These are phyloP conservation scores for Prionailurus bengalensis DNA, from an alignment of 2,113 vertebrate genomes.

Conservation along the genomic window DNA sequence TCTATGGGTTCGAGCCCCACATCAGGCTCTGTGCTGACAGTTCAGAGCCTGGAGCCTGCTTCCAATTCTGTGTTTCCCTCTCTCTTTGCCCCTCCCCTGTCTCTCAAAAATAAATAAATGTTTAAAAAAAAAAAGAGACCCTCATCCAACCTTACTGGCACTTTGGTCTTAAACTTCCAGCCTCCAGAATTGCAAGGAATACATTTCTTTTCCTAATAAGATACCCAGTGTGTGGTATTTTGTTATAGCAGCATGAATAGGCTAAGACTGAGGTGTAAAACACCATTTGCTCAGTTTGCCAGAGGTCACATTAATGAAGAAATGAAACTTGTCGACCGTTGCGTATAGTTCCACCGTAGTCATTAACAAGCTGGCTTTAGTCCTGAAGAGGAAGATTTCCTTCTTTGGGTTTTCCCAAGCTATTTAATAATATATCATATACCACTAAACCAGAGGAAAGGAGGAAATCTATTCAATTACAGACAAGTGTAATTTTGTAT, in stretches of 20 bases:
- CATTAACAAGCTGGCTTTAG: background rate
- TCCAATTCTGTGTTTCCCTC: too few relatives aligned
- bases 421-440: conserved; percentile 59
- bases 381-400: background rate
- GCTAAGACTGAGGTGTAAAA: background rate
- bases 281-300: background rate
- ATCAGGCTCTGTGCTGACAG: too few relatives aligned
- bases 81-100: too few relatives aligned
- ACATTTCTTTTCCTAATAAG: background rate
- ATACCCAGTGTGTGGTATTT: background rate
- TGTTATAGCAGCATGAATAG: background rate
- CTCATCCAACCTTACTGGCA: background rate
- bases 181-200: background rate
- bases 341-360: background rate
- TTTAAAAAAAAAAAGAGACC: background rate
- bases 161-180: background rate
- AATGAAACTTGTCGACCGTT: background rate
- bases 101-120: too few relatives aligned
- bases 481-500: conserved; percentile 73
- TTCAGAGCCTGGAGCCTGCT: too few relatives aligned
- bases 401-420: conserved; percentile 36
- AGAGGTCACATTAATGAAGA: background rate
- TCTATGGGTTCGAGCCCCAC: too few relatives aligned
- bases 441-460: conserved; percentile 52
- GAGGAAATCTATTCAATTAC: conserved; percentile 67